phyloP scores from a whole-genome alignment of 2,888 invertebrate species.

The Erebia palarica region DNA sequence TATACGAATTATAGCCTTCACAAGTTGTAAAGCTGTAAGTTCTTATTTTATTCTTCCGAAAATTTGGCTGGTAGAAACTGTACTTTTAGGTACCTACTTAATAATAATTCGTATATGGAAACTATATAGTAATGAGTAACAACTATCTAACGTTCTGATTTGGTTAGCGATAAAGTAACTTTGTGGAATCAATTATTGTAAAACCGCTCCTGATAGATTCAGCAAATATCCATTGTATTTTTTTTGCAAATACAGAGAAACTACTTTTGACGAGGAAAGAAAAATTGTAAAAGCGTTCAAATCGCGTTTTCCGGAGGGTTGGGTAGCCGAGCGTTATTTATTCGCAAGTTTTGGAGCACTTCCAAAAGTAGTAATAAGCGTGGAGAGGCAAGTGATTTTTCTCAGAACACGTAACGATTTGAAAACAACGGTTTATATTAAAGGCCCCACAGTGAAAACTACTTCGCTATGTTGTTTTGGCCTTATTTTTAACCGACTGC shows the following conservation, averaged over 20 bases:
- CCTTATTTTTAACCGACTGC: too few relatives aligned
- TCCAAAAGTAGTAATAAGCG: constrained; percentile 41
- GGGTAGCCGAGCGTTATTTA: constrained; percentile 39
- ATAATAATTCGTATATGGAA: too few relatives aligned
- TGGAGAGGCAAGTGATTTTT: constrained; percentile 41
- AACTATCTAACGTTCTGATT: too few relatives aligned
- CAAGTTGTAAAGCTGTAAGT: too few relatives aligned
- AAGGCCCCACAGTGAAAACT: constrained; percentile 15
- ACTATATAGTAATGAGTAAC: too few relatives aligned
- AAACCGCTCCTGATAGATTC: background rate
- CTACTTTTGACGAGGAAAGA: constrained; percentile 28
- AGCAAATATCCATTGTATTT: constrained; percentile 10
- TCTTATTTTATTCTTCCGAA: too few relatives aligned
- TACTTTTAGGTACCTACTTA: too few relatives aligned
- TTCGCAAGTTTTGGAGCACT: constrained; percentile 35
- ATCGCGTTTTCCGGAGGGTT: constrained; percentile 34
- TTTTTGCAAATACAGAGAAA: constrained; percentile 22
- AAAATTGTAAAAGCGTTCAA: constrained; percentile 31
- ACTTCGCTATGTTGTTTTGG: background rate
- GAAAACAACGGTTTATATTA: constrained; percentile 29
- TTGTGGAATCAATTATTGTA: background rate
- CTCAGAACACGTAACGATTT: constrained; percentile 31
- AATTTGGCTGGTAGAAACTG: too few relatives aligned
- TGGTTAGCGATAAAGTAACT: too few relatives aligned
- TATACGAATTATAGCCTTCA: too few relatives aligned